phyloP scores from a whole-genome alignment of 2,113 vertebrate genomes.

The Oreochromis tanganicae region DNA sequence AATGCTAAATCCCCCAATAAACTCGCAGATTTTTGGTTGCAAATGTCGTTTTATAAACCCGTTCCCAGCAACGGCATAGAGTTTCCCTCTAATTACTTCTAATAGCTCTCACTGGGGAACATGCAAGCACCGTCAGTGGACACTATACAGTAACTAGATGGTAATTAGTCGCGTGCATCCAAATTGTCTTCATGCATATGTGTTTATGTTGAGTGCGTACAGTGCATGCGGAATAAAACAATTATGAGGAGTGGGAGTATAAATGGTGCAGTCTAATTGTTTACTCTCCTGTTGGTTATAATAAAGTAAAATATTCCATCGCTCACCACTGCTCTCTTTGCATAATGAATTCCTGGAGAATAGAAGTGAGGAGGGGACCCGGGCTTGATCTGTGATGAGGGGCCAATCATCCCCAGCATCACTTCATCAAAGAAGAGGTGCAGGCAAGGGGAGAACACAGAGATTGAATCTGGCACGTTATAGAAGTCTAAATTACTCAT shows the following conservation, averaged over 20 bases:
- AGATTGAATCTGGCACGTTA: not conserved
- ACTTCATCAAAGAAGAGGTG: conserved; percentile 7
- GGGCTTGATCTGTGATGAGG: conserved; percentile 15
- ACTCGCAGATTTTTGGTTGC: not conserved
- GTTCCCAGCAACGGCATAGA: not conserved
- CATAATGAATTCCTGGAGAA: conserved; percentile 44
- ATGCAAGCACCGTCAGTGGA: conserved; percentile 20
- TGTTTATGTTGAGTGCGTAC: not conserved
- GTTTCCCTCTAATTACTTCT: conserved; percentile 20
- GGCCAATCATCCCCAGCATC: conserved; percentile 34
- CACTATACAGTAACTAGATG: not conserved
- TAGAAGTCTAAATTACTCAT: not conserved
- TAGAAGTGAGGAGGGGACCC: conserved; percentile 61
- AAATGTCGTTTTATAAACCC: not conserved
- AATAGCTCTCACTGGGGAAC: conserved; percentile 21
- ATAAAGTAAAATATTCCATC: conserved; percentile 27
- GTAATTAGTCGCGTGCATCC: conserved; percentile 18
- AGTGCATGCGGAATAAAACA: conserved; percentile 22
- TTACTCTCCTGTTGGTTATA: conserved; percentile 15
- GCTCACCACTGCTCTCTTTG: conserved; percentile 13
- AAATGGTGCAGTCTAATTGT: conserved; percentile 20
- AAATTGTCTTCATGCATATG: not conserved
- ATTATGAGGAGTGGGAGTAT: conserved; percentile 21
- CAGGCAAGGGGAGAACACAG: not conserved
- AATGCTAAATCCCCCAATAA: not conserved